Evolutionary conservation across 2,888 invertebrate species (phyloP).

Genomic region (Halictus quadricinctus): DNA sequence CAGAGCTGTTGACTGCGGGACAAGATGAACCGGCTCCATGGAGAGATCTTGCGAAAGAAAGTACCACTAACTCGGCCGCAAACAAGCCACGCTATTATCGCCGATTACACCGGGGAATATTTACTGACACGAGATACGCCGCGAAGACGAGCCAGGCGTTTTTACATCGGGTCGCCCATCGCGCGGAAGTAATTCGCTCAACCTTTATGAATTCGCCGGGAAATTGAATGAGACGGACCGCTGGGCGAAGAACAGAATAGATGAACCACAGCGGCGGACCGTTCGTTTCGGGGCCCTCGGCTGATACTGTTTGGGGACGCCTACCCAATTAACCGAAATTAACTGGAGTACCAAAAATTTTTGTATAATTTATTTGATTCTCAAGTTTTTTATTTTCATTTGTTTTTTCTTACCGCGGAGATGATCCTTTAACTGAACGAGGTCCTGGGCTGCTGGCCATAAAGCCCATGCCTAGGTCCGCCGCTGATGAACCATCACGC

Average conservation of each 20-base stretch:
- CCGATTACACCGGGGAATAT: slow-evolving; percentile 64
- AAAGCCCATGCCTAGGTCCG: too few species aligned
- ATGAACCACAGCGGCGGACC: background rate
- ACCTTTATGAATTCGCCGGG: slow-evolving; percentile 39
- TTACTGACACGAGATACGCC: slow-evolving; percentile 33
- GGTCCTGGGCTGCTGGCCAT: too few species aligned
- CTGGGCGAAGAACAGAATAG: background rate
- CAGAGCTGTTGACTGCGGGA: slow-evolving; percentile 7
- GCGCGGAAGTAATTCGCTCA: slow-evolving; percentile 46
- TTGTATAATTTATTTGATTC: too few species aligned
- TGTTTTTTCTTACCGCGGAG: too few species aligned
- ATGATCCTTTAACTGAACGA: too few species aligned
- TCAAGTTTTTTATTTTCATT: too few species aligned
- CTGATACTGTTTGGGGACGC: too few species aligned
- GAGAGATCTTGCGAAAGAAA: slow-evolving; percentile 42
- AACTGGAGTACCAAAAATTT: too few species aligned
- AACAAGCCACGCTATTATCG: slow-evolving; percentile 68
- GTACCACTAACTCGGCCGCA: slow-evolving; percentile 53
- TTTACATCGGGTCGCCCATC: slow-evolving; percentile 34
- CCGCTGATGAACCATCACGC: too few species aligned
- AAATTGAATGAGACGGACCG: slow-evolving; percentile 34
- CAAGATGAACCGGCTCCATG: slow-evolving; percentile 23
- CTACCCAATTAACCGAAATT: too few species aligned
- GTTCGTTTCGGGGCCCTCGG: too few species aligned
- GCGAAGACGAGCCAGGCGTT: slow-evolving; percentile 15